Evolutionary conservation across 2,797 vertebrate species (phyloP).

Genomic region (Dendrocincla tyrannina): DNA sequence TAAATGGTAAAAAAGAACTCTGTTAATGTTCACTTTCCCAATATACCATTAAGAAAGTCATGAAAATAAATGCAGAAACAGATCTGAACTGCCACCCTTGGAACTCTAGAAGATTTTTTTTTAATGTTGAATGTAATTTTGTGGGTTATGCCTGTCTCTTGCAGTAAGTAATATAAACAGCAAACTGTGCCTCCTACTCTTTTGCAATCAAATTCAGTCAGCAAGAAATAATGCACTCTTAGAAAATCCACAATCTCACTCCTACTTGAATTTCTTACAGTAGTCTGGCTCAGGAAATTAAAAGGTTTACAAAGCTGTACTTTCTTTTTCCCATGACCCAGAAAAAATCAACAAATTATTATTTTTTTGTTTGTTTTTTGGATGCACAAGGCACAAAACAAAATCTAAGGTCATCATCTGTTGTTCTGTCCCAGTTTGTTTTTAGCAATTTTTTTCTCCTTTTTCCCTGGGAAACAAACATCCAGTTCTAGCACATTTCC

Average conservation of each 20-base stretch:
- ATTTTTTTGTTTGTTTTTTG: not conserved
- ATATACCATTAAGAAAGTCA: not conserved
- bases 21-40: not conserved
- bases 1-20: not conserved
- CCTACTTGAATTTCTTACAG: slow-evolving; percentile 24
- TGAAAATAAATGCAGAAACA: not conserved
- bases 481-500: slow-evolving; percentile 49
- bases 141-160: not conserved
- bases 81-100: not conserved
- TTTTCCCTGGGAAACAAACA: slow-evolving; percentile 48
- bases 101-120: not conserved
- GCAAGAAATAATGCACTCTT: not conserved
- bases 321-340: slow-evolving; percentile 47
- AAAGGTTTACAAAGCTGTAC: slow-evolving; percentile 10
- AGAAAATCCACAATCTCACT: not conserved
- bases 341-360: slow-evolving; percentile 29
- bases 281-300: not conserved
- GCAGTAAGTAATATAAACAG: not conserved
- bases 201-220: slow-evolving; percentile 6
- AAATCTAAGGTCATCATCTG: slow-evolving; percentile 31
- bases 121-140: not conserved
- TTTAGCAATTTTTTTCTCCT: not conserved
- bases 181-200: not conserved
- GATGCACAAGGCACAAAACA: not conserved
- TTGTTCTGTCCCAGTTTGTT: slow-evolving; percentile 30